A percentile compares a stretch with the other conserved stretches of the same genome.
Evolutionary conservation across 2,797 vertebrate species (phyloP).

Genomic region (Acanthiza pusilla): DNA sequence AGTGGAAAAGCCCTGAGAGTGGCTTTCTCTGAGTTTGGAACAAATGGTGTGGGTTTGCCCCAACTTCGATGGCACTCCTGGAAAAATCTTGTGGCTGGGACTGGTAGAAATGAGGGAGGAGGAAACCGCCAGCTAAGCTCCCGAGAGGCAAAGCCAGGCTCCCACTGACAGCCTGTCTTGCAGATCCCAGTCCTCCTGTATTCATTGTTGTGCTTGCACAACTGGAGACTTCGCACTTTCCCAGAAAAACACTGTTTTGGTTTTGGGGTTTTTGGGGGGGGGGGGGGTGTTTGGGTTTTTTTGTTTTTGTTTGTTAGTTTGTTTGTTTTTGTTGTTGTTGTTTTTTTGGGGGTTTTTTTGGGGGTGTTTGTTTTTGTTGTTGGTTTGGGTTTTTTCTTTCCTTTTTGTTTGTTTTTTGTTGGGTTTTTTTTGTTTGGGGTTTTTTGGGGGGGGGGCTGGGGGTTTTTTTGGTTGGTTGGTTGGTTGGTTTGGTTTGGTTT

Average conservation of each 20-base stretch:
- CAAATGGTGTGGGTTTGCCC: not conserved
- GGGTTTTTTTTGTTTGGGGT: too few species aligned
- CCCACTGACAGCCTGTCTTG: fast-evolving
- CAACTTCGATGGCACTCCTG: not conserved
- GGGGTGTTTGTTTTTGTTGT: too few species aligned
- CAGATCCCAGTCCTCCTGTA: not conserved
- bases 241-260: not conserved
- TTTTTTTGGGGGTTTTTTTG: too few species aligned
- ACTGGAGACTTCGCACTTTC: not conserved
- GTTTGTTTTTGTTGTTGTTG: too few species aligned
- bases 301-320: too few species aligned
- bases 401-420: too few species aligned
- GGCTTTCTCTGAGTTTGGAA: not conserved
- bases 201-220: not conserved
- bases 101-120: not conserved
- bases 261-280: too few species aligned
- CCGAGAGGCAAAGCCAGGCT: not conserved
- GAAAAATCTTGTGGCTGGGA: not conserved
- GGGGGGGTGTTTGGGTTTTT: too few species aligned
- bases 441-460: too few species aligned
- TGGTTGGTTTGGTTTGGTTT: too few species aligned
- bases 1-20: not conserved
- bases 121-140: not conserved
- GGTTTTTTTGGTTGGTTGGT: too few species aligned
- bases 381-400: too few species aligned